These are phyloP conservation scores for Leptothorax acervorum DNA, from an alignment of 2,888 invertebrate genomes.

Conservation along the genomic window DNA sequence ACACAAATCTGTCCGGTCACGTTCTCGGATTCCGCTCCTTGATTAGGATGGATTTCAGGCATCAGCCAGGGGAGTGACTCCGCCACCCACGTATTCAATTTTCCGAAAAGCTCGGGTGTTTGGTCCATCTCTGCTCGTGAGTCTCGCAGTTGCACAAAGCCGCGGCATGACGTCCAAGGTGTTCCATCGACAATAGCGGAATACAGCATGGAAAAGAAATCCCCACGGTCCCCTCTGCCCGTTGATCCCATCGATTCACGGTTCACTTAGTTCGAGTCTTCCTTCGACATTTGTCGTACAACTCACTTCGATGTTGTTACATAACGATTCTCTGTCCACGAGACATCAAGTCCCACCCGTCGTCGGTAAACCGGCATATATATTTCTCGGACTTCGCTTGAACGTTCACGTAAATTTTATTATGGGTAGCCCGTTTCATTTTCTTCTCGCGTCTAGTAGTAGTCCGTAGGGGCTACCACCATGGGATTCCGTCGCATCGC, in stretches of 20 bases:
- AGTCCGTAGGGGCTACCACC: neutral
- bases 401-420: neutral
- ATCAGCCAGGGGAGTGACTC: conserved; percentile 67
- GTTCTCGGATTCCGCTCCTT: conserved; percentile 38
- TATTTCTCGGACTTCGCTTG: conserved; percentile 13
- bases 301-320: conserved; percentile 83
- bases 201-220: conserved; percentile 74
- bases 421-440: neutral
- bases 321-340: conserved; percentile 78
- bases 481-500: conserved; percentile 1
- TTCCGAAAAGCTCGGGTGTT: conserved; percentile 74
- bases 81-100: conserved; percentile 81
- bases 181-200: conserved; percentile 75
- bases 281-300: conserved; percentile 84
- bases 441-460: conserved; percentile 16
- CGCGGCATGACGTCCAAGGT: conserved; percentile 84
- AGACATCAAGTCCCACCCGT: conserved; percentile 53
- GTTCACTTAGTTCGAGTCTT: conserved; percentile 85
- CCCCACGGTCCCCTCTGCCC: conserved; percentile 63
- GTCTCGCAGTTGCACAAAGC: conserved; percentile 82
- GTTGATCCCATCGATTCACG: conserved; percentile 82
- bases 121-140: conserved; percentile 66
- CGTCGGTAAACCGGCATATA: conserved; percentile 25
- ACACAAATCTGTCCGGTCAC: conserved; percentile 28
- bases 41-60: conserved; percentile 70